Conservation (phyloP, 2,113 vertebrate species). For the Menura novaehollandiae region DNA sequence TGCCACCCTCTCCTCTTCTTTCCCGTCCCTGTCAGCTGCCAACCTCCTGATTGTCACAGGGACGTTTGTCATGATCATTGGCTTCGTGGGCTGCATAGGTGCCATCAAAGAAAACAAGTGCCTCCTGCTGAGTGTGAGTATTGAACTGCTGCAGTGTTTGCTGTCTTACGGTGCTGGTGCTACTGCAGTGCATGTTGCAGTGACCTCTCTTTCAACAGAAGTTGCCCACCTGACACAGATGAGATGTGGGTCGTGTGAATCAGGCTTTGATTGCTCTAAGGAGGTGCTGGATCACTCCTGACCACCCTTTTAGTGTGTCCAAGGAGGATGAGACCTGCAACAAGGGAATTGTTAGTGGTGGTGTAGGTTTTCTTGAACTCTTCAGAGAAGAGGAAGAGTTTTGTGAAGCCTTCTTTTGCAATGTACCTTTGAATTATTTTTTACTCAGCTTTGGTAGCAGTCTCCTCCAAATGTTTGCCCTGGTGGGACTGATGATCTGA, state of each 20-base stretch:
- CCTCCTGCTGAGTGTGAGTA: slow-evolving; percentile 91
- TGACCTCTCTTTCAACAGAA: not conserved
- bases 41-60: slow-evolving; percentile 93
- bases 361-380: not conserved
- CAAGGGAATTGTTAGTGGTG: not conserved
- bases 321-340: not conserved
- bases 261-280: not conserved
- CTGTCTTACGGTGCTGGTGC: not conserved
- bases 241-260: not conserved
- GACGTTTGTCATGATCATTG: slow-evolving; percentile 93
- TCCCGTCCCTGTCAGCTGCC: slow-evolving; percentile 93
- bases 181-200: not conserved
- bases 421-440: not conserved
- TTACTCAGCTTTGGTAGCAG: not conserved
- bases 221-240: not conserved
- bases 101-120: slow-evolving; percentile 96
- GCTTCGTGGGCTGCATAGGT: slow-evolving; percentile 94
- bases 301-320: not conserved
- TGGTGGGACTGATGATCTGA: not conserved
- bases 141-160: not conserved
- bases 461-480: not conserved
- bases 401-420: not conserved
- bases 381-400: not conserved
- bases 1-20: slow-evolving; percentile 93
- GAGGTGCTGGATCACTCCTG: not conserved